A percentile compares a stretch with the other conserved stretches of the same genome.
phyloP scores from a whole-genome alignment of 2,113 vertebrate species.

The Chloroceryle aenea region DNA sequence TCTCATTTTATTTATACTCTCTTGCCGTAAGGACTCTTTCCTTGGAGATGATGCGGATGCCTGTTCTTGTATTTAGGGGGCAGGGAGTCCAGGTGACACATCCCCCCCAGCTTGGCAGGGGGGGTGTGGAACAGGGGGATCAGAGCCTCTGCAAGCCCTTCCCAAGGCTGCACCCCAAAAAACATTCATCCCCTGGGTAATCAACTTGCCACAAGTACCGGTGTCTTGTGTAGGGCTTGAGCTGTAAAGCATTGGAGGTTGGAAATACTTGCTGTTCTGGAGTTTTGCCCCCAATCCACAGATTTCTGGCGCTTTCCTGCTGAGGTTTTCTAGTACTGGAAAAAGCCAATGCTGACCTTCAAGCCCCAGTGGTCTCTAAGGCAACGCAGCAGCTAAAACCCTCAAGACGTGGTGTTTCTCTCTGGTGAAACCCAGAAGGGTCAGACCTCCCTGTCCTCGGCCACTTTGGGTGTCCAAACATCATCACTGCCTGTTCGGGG shows the following conservation, averaged over 20 bases:
- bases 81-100: neutral
- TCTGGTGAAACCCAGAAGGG: neutral
- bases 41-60: neutral
- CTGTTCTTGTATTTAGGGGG: neutral
- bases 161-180: neutral
- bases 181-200: rapidly evolving
- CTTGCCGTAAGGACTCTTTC: neutral
- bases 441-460: neutral
- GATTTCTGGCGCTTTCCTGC: neutral
- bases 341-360: neutral
- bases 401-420: no score
- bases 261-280: neutral
- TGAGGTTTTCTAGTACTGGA: neutral
- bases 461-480: neutral
- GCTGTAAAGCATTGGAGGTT: neutral
- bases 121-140: neutral
- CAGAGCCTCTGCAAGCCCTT: neutral
- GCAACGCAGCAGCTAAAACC: neutral
- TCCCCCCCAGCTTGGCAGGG: neutral
- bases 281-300: neutral
- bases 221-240: neutral
- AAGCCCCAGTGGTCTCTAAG: neutral
- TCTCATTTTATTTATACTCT: neutral
- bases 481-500: no score
- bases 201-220: neutral